Evolutionary conservation across 2,113 vertebrate genomes (phyloP).

Genomic region (Pionites leucogaster): DNA sequence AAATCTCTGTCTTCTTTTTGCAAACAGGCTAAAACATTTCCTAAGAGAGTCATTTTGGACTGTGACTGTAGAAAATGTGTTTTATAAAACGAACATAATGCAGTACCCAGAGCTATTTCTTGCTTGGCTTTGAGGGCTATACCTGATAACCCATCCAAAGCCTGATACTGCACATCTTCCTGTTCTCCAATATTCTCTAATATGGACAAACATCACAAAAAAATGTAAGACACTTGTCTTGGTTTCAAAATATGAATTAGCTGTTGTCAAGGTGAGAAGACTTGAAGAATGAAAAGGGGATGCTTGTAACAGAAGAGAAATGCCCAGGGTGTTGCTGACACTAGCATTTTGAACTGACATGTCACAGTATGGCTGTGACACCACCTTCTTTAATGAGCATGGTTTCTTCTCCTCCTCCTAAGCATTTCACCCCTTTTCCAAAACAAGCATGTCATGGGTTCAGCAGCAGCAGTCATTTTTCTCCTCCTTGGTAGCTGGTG

Average conservation of each 20-base stretch:
- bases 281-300: not conserved
- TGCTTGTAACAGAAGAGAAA: not conserved
- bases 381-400: not conserved
- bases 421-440: not conserved
- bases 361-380: not conserved
- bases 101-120: not conserved
- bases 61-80: not conserved
- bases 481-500: no score
- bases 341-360: not conserved
- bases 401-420: not conserved
- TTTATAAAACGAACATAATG: not conserved
- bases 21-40: not conserved
- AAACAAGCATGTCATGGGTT: not conserved
- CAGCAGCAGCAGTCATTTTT: no score
- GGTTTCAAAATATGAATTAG: not conserved
- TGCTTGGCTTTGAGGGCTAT: not conserved
- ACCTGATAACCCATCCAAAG: not conserved
- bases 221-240: not conserved
- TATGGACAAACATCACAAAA: rapidly evolving
- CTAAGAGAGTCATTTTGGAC: not conserved
- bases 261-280: not conserved
- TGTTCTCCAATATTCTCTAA: not conserved
- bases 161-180: not conserved
- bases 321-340: not conserved
- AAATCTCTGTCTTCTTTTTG: not conserved